phyloP scores from a whole-genome alignment of 2,113 vertebrate genomes.

The Vimba vimba region DNA sequence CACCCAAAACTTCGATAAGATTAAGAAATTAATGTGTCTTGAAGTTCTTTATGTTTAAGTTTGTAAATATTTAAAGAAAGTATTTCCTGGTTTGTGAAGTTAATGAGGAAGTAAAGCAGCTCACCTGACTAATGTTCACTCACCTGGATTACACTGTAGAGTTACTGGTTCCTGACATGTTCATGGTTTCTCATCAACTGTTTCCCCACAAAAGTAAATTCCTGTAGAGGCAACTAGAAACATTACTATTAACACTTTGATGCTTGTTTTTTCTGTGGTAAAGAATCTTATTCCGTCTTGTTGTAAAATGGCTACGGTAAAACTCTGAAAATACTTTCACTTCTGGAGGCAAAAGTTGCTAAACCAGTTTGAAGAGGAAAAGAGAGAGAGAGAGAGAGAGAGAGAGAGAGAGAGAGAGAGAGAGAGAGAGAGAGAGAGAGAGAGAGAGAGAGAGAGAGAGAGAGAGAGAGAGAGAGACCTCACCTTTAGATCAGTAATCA shows the following conservation, averaged over 20 bases:
- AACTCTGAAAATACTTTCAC: no score
- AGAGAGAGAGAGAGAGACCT: no score
- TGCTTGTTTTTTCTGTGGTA: background rate
- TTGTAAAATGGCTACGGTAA: no score
- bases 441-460: no score
- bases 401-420: no score
- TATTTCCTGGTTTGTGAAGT: background rate
- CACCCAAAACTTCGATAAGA: no score
- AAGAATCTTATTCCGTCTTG: no score
- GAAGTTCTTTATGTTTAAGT: background rate
- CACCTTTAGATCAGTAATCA: no score
- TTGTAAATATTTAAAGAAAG: background rate
- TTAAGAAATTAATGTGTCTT: no score
- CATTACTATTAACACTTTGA: background rate
- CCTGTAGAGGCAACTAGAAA: background rate
- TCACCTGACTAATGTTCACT: background rate
- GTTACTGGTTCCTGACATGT: background rate
- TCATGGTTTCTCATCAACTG: background rate
- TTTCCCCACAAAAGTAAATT: background rate
- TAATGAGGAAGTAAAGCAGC: background rate
- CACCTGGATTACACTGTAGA: background rate
- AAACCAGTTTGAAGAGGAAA: background rate
- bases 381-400: no score
- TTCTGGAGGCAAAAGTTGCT: no score
- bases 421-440: no score